Percentiles rank a stretch among this genome's conserved stretches.
These are phyloP conservation scores for Dendropsophus ebraccatus DNA, from an alignment of 2,113 vertebrate genomes.

Conservation along the genomic window DNA sequence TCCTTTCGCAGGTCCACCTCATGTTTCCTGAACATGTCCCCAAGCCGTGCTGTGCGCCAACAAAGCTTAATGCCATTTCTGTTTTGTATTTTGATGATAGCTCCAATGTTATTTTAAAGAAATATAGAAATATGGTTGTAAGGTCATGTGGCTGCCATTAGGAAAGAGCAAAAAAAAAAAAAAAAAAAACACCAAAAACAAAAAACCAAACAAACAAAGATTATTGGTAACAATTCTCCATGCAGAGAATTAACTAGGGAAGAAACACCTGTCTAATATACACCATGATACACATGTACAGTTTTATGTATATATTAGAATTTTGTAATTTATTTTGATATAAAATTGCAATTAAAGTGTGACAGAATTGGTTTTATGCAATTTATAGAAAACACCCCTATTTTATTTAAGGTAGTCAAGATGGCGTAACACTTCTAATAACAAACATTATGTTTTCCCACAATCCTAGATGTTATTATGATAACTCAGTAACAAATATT, in stretches of 20 bases:
- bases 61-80: slow-evolving; percentile 98
- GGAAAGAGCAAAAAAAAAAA: slow-evolving; percentile 44
- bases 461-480: background rate
- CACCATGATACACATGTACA: slow-evolving; percentile 75
- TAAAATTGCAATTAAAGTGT: slow-evolving; percentile 70
- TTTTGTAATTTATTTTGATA: slow-evolving; percentile 94
- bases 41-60: slow-evolving; percentile 97
- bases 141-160: slow-evolving; percentile 98
- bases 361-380: slow-evolving; percentile 67
- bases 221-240: background rate
- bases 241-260: background rate
- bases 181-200: too few relatives aligned
- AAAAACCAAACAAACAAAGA: too few relatives aligned
- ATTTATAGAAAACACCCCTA: slow-evolving; percentile 60
- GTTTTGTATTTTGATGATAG: slow-evolving; percentile 99
- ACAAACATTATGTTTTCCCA: background rate
- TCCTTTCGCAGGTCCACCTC: slow-evolving; percentile 87
- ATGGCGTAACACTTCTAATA: slow-evolving; percentile 51
- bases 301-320: slow-evolving; percentile 94
- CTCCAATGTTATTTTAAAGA: slow-evolving; percentile 98
- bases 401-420: slow-evolving; percentile 61
- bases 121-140: slow-evolving; percentile 99
- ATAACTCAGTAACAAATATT: background rate
- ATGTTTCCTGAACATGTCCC: slow-evolving; percentile 99
- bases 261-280: background rate